Evolutionary conservation across 2,797 vertebrate genomes (phyloP), one percentile per base, ranked within the genome.

Genomic region (Pseudopleuronectes americanus): DNA sequence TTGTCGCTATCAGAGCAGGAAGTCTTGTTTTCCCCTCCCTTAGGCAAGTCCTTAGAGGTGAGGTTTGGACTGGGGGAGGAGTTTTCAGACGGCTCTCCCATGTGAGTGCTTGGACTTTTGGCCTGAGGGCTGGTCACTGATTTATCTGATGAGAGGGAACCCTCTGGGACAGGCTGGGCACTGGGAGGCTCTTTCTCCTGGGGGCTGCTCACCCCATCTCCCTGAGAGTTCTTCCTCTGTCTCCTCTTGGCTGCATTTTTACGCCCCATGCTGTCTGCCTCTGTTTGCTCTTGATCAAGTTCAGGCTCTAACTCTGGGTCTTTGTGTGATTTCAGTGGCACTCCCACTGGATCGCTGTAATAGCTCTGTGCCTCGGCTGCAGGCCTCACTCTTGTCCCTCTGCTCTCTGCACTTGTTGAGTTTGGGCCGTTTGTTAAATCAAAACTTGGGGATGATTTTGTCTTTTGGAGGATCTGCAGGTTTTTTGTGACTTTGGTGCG

Each of bases 241-340:
- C 79, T 90, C 58, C 73, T 92, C 36, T 41, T 86, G n/a, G 80
- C 51, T 28, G 89, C 23, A 51, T 88, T 93, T 81, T 88, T 94
- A 24, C 93, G 91, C 17, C 90, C 94, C 93, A 94, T 94, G 43
- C 53, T 68, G 71, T 80, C 83, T 10, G 52, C 31, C 4, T 80
- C 78, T 49, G 69, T 59, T 80, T 81, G 78, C 24, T 76, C 75
- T 56, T 60, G 57, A 47, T 72, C 74, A 56, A 36, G 17, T 43
- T 83, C 73, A 51, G 65, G 7, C 61, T 85, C 55, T 67, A 59
- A 77, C 73, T 65, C 64, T n/a, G 72, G 67, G 80, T 81, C 77
- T 79, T 75, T 76, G 21, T 6, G 74, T 48, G 84, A 70, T 54
- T 85, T 90, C 28, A 81, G 76, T 22, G 82, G 75, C 69, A 81